Evolutionary conservation across 2,888 invertebrate species (phyloP).

Genomic region (Lysandra coridon): DNA sequence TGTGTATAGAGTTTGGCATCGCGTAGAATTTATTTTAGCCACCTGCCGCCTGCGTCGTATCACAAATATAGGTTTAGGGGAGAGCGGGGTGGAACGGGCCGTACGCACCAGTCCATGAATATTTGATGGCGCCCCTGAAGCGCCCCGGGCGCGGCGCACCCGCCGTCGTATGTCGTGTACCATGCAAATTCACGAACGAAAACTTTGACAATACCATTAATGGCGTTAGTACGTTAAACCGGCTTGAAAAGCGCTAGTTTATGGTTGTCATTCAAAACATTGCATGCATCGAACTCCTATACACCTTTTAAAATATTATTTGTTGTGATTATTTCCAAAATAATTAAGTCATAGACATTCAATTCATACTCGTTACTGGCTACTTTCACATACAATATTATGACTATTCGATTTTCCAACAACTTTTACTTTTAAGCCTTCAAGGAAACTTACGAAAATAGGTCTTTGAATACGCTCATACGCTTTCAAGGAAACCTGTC

Average conservation of each 20-base stretch:
- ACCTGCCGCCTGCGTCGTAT: conserved; percentile 33
- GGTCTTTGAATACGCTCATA: neutral
- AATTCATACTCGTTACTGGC: neutral
- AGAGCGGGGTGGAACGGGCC: conserved; percentile 42
- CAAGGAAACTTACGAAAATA: no score
- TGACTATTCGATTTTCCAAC: neutral
- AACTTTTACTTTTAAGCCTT: neutral
- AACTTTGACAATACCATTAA: conserved; percentile 26
- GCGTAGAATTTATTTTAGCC: conserved; percentile 15
- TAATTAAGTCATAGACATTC: no score
- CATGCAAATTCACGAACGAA: conserved; percentile 36
- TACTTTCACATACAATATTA: neutral
- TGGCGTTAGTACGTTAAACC: neutral
- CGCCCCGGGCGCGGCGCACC: conserved; percentile 50
- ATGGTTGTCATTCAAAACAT: neutral
- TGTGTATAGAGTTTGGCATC: neutral
- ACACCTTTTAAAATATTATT: no score
- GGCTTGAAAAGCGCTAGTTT: neutral
- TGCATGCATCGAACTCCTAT: no score
- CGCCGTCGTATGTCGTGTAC: conserved; percentile 51
- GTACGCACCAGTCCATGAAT: conserved; percentile 60
- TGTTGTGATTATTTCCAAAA: no score
- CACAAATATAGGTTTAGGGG: conserved; percentile 34
- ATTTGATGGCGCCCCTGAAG: conserved; percentile 58
- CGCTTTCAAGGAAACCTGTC: conserved; percentile 1